Evolutionary conservation across 2,888 invertebrate genomes (phyloP), one percentile per base, ranked within the genome.

Genomic region (Chrysodeixis includens): DNA sequence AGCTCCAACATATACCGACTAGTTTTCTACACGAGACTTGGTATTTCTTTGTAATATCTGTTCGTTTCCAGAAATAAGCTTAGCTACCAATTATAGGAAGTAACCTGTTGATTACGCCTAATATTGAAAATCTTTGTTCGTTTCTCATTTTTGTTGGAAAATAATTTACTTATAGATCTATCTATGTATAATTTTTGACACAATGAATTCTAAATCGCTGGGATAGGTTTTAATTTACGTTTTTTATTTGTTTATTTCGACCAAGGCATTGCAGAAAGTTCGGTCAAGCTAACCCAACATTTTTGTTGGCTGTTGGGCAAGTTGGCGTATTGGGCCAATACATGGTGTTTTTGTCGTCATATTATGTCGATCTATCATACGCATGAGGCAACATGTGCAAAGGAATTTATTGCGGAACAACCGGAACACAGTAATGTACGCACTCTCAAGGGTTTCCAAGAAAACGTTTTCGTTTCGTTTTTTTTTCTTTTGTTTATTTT

Each of bases 311-410:
- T 46, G 30, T 53, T 40, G 14, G 56, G 49, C 16, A 4, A 22
- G 9, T 59, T 30, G 59, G 46, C 58, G 62, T 40, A 55, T 51
- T 66, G 44, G 66, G 14, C 62, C 57, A 70, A 62, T 30, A 54
- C 54, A 55, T 60, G 66, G 35, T 66, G 70, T 62, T 55, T 62
- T 52, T 30, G 32, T 35, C 69, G 65, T 71, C 73, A 74, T 84
- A 81, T 84, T 84, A 79, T 79, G 77, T 78, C 84, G 66, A 86
- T 86, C 85, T 81, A 85, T 85, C 85, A 85, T 69, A 66, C 72
- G 64, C 59, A 62, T 56, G 56, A 58, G 69, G 77, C 70, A 74
- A 69, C 83, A 81, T 79, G 73, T 83, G 83, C 71, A 71, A 78
- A 74, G 63, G 79, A 79, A 85, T 85, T 82, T 85, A 85, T 85